These are phyloP conservation scores for Lophotis ruficrista DNA, from an alignment of 2,113 vertebrate genomes.

Conservation along the genomic window DNA sequence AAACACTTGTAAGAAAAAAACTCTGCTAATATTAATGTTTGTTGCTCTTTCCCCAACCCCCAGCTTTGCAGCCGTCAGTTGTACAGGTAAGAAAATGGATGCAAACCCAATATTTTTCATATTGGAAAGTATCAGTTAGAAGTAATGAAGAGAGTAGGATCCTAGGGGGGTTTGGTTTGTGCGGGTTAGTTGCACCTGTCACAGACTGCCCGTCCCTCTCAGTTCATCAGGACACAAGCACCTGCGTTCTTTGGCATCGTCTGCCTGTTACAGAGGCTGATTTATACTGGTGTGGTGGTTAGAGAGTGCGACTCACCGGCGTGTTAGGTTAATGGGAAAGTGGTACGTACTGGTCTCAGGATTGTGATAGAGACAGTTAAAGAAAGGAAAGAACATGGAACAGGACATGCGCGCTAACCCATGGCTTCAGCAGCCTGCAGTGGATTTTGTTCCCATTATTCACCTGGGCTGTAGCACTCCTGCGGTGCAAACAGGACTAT, in stretches of 20 bases:
- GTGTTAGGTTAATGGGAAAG: background rate
- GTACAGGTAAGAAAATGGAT: conserved; percentile 85
- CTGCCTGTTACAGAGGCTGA: background rate
- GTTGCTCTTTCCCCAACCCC: background rate
- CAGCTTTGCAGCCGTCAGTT: conserved; percentile 87
- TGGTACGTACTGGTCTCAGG: background rate
- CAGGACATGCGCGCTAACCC: background rate
- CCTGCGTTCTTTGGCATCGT: background rate
- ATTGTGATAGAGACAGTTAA: background rate
- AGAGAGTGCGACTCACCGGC: background rate
- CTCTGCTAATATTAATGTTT: background rate
- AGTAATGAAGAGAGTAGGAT: background rate
- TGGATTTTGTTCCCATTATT: background rate
- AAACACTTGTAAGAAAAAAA: background rate
- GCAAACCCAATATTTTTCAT: background rate
- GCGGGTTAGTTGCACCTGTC: background rate
- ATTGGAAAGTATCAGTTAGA: background rate
- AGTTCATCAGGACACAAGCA: background rate
- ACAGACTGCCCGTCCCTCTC: background rate
- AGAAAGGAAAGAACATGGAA: background rate
- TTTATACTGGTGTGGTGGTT: background rate
- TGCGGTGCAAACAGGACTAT: background rate
- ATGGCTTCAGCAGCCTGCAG: background rate
- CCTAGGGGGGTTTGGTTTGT: background rate
- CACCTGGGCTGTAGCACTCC: background rate